Evolutionary conservation across 1,140 invertebrate genomes (phyloP), one percentile per base, ranked within the genome.

Genomic region (Cherax destructor): DNA sequence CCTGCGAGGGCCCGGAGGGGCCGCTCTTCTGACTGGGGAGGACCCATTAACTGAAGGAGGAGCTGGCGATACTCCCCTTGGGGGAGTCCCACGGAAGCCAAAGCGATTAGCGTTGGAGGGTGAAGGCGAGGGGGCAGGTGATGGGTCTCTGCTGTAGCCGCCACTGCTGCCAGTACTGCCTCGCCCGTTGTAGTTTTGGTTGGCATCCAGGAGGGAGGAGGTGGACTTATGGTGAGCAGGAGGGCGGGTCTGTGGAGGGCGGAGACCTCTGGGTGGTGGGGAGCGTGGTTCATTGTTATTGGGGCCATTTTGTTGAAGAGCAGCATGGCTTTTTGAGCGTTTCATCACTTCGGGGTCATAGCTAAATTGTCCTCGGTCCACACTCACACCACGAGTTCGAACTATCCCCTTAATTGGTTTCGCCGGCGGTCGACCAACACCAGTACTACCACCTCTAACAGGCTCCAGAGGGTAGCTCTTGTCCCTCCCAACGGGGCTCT

Each of bases 401-500:
- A 69, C 13, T 10, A 83, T 65, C 4, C 80, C 80, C 83, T 91
- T 84, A 3, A 88, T 79, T 11, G 92, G 88, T 21, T 78, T 79
- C 4, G 61, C 81, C 5, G 80, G 69, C 24, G 52, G 50, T 5
- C 91, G 86, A 4, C 78, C 84, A 69, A 65, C 30, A 5, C 94
- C 92, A 10, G 93, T 59, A n/a, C 91, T 83, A 59, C 81, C 59
- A 21, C 88, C 88, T 30, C 92, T 87, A 13, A 94, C 92, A 10
- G 93, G 93, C 7, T 91, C 86, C 18, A 94, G 87, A 41, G 93
- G 93, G 81, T 93, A 94, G 72, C 93, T 94, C 89, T 94, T 94
- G 86, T 94, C 93, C 90, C 93, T 93, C 3, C 93, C 93, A 16
- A 93, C 92, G 21, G 93, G 93, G 41, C 93, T 93, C 61, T 85